Conservation (phyloP, 2,113 vertebrate genomes). For the Tenrec ecaudatus region DNA sequence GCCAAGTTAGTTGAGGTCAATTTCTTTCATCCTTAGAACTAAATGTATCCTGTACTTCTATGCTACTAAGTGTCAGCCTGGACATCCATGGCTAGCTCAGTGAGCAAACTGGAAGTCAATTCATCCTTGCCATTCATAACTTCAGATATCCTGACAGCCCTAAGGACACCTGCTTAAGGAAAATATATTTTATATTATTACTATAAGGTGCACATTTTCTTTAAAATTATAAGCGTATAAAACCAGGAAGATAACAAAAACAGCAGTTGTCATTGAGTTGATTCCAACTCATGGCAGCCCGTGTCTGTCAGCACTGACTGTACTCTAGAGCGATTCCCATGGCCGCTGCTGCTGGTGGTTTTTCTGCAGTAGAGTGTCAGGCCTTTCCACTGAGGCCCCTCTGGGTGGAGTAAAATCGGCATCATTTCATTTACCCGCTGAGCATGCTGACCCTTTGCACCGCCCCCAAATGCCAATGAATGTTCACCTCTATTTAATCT, state of each 20-base stretch:
- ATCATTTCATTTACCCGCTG: not conserved
- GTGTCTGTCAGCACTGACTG: not conserved
- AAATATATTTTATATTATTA: conserved; percentile 36
- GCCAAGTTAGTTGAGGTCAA: too few species aligned
- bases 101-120: conserved; percentile 25
- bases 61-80: too few species aligned
- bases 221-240: conserved; percentile 44
- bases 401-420: not conserved
- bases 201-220: conserved; percentile 14
- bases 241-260: not conserved
- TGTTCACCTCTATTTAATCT: too few species aligned
- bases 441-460: not conserved
- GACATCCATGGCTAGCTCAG: not conserved
- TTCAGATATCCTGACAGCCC: conserved; percentile 9
- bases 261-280: not conserved
- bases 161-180: not conserved
- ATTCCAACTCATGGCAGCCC: not conserved
- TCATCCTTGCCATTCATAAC: conserved; percentile 27
- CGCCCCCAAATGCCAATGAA: not conserved
- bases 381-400: not conserved
- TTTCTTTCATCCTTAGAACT: too few species aligned
- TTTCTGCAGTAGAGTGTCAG: not conserved
- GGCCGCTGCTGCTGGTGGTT: not conserved
- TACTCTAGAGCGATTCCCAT: not conserved
- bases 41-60: too few species aligned